Evolutionary conservation across 2,888 invertebrate genomes (phyloP), one percentile per base, ranked within the genome.

Genomic region (Andrena trimmerana): DNA sequence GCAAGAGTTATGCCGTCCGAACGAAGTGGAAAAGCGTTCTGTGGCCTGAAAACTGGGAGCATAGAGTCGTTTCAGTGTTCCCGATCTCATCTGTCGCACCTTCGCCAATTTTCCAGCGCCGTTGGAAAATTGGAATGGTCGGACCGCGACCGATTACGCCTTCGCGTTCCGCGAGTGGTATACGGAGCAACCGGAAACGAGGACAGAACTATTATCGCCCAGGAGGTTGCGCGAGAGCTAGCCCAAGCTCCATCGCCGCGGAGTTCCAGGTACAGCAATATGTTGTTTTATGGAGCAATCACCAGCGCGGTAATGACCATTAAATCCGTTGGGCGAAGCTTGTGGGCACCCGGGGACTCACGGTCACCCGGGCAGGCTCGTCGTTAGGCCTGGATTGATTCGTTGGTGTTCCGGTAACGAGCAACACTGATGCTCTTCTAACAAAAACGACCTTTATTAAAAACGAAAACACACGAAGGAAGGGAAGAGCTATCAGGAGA

Each of bases 251-350:
- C 88, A 86, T 86, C 87, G 86, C 70, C 71, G 62, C 68, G 67
- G 77, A 86, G 81, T 90, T 91, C 90, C 87, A 88, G 85, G 88
- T 90, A 91, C 86, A 63, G 87, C 89, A 85, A 72, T 90, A 88
- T 87, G 88, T 89, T 87, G 88, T 88, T 91, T 91, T 91, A 91
- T 90, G 88, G 87, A 76, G 89, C 90, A 91, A 91, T 91, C 91
- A 90, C 90, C 85, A 87, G 81, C 86, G 83, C 85, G 77, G 88
- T 90, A 90, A 91, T 90, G 90, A 91, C 90, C 91, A 88, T 91
- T 91, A 91, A 89, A 84, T 85, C 88, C 75, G 70, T 75, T 65
- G 79, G 76, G 10, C 78, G 79, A 86, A 76, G 80, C 82, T 42
- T 69, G 75, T 52, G 59, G 72, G 76, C 62, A 59, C 16, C 27